Percentiles rank a stretch among this genome's conserved stretches.
These are phyloP conservation scores for Merodon equestris DNA, from an alignment of 2,888 invertebrate genomes.

Conservation along the genomic window DNA sequence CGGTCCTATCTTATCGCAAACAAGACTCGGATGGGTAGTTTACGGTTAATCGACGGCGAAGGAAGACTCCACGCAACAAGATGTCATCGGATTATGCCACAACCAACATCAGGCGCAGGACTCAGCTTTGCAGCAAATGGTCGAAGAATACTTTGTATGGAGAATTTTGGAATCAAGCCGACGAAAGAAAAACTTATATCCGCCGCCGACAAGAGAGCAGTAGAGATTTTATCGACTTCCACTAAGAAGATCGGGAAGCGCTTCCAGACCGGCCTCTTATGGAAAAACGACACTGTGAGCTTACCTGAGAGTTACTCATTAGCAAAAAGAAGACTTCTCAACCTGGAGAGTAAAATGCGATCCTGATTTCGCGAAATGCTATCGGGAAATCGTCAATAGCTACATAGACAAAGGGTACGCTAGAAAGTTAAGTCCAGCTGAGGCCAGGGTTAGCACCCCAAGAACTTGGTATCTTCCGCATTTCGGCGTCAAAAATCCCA, in stretches of 20 bases:
- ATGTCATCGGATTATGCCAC: constrained; percentile 4
- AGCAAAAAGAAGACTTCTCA: constrained; percentile 39
- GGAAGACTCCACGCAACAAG: neutral
- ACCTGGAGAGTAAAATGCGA: constrained; percentile 49
- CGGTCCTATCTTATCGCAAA: constrained; percentile 28
- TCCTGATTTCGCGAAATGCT: constrained; percentile 24
- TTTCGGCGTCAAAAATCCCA: no score
- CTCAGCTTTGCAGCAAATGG: neutral
- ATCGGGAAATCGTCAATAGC: constrained; percentile 31
- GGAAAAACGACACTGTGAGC: constrained; percentile 31
- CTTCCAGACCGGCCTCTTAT: constrained; percentile 31
- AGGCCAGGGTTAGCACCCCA: constrained; percentile 19
- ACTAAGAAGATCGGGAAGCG: neutral
- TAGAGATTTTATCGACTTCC: neutral
- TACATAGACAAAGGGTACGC: constrained; percentile 44
- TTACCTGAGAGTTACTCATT: constrained; percentile 45
- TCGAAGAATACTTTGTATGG: constrained; percentile 16
- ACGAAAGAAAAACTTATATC: constrained; percentile 3
- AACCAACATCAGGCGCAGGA: constrained; percentile 39
- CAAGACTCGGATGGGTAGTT: constrained; percentile 37
- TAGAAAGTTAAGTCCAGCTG: constrained; percentile 33
- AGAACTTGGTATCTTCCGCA: no score
- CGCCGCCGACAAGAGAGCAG: constrained; percentile 4
- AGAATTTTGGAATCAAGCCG: constrained; percentile 20
- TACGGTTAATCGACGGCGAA: neutral